These are phyloP conservation scores for Bos javanicus DNA, from an alignment of 2,113 vertebrate species.

Conservation along the genomic window DNA sequence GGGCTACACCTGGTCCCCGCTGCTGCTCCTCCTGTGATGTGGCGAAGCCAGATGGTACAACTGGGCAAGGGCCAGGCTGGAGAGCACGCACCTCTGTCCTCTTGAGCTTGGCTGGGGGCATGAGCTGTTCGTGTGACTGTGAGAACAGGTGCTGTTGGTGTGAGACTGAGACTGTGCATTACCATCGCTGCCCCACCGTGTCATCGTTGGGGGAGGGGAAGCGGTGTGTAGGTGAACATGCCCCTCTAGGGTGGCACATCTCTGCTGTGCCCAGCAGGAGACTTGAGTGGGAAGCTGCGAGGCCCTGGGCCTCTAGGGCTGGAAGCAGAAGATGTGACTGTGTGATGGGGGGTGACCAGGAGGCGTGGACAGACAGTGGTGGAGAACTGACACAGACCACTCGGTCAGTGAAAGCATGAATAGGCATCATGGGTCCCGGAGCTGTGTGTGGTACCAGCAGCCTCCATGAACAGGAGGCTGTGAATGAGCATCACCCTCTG, in stretches of 20 bases:
- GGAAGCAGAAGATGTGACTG: background rate
- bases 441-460: background rate
- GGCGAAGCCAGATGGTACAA: background rate
- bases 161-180: background rate
- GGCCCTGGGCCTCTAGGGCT: background rate
- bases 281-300: fast-evolving
- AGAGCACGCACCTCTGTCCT: background rate
- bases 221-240: too few species aligned
- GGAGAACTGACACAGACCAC: background rate
- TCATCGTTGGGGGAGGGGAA: background rate
- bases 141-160: background rate
- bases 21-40: background rate
- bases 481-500: background rate
- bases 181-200: background rate
- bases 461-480: too few species aligned
- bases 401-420: background rate
- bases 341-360: background rate
- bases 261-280: background rate
- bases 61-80: background rate
- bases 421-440: background rate
- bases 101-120: background rate
- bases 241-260: background rate
- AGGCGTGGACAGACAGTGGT: background rate
- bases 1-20: background rate
- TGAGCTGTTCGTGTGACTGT: background rate